Conservation (phyloP, 2,113 vertebrate species). For the Hypomesus transpacificus region DNA sequence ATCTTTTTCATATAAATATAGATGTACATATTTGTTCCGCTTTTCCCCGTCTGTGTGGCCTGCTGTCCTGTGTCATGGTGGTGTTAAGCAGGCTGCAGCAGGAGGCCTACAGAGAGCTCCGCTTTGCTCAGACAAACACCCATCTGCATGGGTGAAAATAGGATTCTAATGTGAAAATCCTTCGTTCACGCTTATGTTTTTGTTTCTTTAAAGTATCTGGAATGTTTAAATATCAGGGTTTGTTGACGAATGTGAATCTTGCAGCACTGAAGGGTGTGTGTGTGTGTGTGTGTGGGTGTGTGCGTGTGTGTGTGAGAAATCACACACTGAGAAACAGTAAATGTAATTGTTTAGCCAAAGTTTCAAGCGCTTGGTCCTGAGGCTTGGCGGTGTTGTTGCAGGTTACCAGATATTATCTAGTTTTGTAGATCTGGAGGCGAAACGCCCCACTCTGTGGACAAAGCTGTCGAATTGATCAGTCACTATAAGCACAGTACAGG, state of each 20-base stretch:
- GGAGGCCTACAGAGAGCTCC: too few species aligned
- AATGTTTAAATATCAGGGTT: slow-evolving; percentile 58
- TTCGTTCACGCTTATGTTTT: too few species aligned
- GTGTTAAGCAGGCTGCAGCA: too few species aligned
- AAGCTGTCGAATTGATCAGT: slow-evolving; percentile 34
- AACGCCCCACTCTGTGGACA: slow-evolving; percentile 18
- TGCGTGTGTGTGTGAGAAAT: neutral
- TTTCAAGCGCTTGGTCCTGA: slow-evolving; percentile 38
- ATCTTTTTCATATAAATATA: too few species aligned
- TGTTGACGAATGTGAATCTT: slow-evolving; percentile 27
- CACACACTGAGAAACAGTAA: neutral
- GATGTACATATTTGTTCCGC: too few species aligned
- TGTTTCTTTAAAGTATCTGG: neutral
- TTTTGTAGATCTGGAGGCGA: slow-evolving; percentile 39
- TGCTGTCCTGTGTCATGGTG: too few species aligned
- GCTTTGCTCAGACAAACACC: too few species aligned
- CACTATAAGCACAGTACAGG: slow-evolving; percentile 51
- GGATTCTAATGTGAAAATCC: too few species aligned
- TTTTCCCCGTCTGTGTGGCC: too few species aligned
- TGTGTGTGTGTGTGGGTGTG: neutral
- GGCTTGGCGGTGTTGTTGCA: slow-evolving; percentile 41
- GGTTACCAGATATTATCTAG: slow-evolving; percentile 9
- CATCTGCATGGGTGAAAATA: too few species aligned
- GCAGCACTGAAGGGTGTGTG: slow-evolving; percentile 36
- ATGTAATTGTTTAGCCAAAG: slow-evolving; percentile 37